Base-by-base conservation (phyloP, 2,797 vertebrate genomes). In the Cossypha heuglini region DNA sequence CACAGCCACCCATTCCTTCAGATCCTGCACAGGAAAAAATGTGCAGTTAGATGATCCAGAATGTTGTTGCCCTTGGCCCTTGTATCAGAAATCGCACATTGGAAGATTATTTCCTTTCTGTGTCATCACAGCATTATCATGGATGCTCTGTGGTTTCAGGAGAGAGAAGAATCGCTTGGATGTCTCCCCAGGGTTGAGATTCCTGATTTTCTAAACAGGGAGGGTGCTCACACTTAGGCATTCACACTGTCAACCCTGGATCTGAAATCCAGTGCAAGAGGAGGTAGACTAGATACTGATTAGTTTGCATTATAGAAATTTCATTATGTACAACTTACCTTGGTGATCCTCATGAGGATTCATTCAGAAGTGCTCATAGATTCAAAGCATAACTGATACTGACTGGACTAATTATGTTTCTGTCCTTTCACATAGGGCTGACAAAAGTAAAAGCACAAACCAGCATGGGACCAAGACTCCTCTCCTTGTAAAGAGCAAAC, bases 1-100 rank as follows among this genome's bases (percentile, higher is more conserved):
- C 16, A 98, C 68, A 11, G 98, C 97, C 73, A 98, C 96, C 98
- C 98, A 98, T 35, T 98, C 96, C 66, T 93, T 90, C 31, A 98
- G 97, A 10, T 26, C 94, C 98, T 98, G 91, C 2, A 15, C 31
- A 25, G 67, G 77, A 81, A 90, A 43, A 25, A n/a, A 63, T 43
- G 6, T 3, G 5, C 19, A 19, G 46, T 48, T 85, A 62, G 38
- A 13, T 52, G 43, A 59, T n/a, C 9, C 37, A 54, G 68, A 55
- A 37, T 40, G 25, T 57, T 52, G 31, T 3, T 1, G 16, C 37
- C 16, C 22, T 64, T 43, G 20, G 13, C 18, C 9, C 17, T 75
- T n/a, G n/a, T 25, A 21, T 4, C 4, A 64, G 29, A 80, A 83
- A 15, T 5, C 14, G 37, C 42, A 42, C 17, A 16, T 0, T 48